These are phyloP conservation scores for Aplochiton taeniatus DNA, from an alignment of 2,797 vertebrate genomes.

Conservation along the genomic window DNA sequence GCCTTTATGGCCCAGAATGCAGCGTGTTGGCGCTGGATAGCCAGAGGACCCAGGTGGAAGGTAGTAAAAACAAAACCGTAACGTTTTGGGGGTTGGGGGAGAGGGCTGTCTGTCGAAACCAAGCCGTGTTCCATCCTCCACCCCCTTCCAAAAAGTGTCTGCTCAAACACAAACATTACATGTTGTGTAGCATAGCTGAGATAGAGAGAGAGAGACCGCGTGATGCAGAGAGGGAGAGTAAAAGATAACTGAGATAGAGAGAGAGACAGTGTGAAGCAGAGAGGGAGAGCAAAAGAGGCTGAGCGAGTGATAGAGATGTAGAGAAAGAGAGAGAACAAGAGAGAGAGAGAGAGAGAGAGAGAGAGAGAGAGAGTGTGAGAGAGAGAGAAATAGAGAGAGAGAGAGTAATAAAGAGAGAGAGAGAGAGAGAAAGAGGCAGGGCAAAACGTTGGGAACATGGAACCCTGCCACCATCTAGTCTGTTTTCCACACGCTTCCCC, in stretches of 20 bases:
- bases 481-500: neutral
- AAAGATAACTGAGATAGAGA: neutral
- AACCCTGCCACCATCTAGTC: neutral
- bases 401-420: neutral
- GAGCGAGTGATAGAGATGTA: neutral
- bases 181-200: neutral
- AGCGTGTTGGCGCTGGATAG: slow-evolving; percentile 5
- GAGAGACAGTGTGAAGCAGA: neutral
- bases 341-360: neutral
- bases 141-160: no score
- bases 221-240: no score
- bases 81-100: slow-evolving; percentile 9
- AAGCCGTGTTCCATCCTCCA: no score
- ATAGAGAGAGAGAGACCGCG: neutral
- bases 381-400: neutral
- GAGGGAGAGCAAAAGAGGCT: no score
- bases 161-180: slow-evolving; percentile 36
- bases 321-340: neutral
- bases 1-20: slow-evolving; percentile 3
- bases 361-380: neutral
- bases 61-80: slow-evolving; percentile 22
- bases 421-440: neutral
- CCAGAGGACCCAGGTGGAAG: slow-evolving; percentile 13
- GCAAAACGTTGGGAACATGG: neutral
- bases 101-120: neutral